Evolutionary conservation across 2,797 vertebrate genomes (phyloP).

Genomic region (Salmo trutta): DNA sequence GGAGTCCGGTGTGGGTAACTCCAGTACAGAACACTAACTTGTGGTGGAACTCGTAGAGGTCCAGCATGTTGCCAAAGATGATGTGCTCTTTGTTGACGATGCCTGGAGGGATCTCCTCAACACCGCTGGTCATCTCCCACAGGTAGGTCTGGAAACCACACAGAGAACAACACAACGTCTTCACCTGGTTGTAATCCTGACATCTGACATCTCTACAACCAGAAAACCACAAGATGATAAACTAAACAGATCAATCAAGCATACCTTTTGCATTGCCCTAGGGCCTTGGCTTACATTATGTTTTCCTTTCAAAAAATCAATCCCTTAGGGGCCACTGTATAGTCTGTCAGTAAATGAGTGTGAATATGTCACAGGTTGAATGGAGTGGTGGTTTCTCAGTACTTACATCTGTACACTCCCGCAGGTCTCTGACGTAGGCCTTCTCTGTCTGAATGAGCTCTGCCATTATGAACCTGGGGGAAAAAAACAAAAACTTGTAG

Average conservation of each 20-base stretch:
- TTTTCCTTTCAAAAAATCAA: background rate
- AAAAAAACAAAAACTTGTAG: slow-evolving; percentile 1
- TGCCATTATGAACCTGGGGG: slow-evolving; percentile 99
- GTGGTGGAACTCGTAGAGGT: slow-evolving; percentile 97
- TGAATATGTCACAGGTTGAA: background rate
- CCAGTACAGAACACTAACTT: slow-evolving; percentile 80
- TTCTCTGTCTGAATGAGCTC: slow-evolving; percentile 99
- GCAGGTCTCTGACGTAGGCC: slow-evolving; percentile 94
- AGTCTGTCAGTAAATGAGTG: background rate
- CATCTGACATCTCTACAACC: background rate
- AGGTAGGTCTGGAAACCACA: slow-evolving; percentile 86
- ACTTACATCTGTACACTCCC: slow-evolving; percentile 98
- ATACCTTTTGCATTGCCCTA: background rate
- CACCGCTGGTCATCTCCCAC: slow-evolving; percentile 99
- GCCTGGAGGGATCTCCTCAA: slow-evolving; percentile 96
- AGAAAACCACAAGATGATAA: background rate
- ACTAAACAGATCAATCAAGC: background rate
- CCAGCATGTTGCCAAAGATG: slow-evolving; percentile 99
- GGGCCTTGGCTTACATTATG: background rate
- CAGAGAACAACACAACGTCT: background rate
- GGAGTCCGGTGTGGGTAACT: background rate
- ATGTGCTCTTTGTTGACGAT: slow-evolving; percentile 98
- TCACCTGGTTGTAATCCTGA: background rate
- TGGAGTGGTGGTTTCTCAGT: background rate
- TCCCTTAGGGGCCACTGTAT: background rate